Evolutionary conservation across 1,140 invertebrate genomes (phyloP).

Genomic region (Sesamia nonagrioides): DNA sequence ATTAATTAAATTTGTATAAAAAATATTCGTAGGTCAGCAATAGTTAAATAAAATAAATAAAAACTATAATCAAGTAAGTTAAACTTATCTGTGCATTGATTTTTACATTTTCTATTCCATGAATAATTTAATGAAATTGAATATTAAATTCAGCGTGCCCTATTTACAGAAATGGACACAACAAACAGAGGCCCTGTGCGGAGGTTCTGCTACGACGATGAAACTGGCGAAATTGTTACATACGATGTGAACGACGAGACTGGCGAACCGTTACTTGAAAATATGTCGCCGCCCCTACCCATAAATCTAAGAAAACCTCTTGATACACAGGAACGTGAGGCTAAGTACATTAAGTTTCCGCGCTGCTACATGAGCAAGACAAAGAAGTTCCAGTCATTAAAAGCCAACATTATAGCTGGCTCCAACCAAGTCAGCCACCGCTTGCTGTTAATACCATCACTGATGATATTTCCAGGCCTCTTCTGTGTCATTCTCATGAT

Average conservation of each 20-base stretch:
- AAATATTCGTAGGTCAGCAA: too few relatives aligned
- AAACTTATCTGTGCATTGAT: too few relatives aligned
- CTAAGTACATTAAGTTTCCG: slow-evolving; percentile 66
- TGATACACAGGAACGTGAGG: slow-evolving; percentile 33
- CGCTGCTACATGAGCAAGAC: slow-evolving; percentile 65
- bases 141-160: slow-evolving; percentile 4
- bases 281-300: slow-evolving; percentile 50
- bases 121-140: slow-evolving; percentile 19
- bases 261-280: slow-evolving; percentile 67
- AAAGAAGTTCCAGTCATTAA: slow-evolving; percentile 73
- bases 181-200: slow-evolving; percentile 4
- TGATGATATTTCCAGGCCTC: slow-evolving; percentile 70
- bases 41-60: too few relatives aligned
- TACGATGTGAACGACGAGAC: slow-evolving; percentile 77
- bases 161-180: slow-evolving; percentile 45
- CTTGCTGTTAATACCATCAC: slow-evolving; percentile 71
- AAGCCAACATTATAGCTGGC: slow-evolving; percentile 73
- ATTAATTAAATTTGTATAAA: too few relatives aligned
- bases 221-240: slow-evolving; percentile 75
- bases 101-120: background rate
- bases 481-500: slow-evolving; percentile 69
- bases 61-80: background rate
- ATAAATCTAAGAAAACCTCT: background rate
- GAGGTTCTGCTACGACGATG: slow-evolving; percentile 70
- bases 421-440: slow-evolving; percentile 72